A percentile compares a stretch with the other conserved stretches of the same genome.
These are phyloP conservation scores for Myotis yumanensis DNA, from an alignment of 2,113 vertebrate species.

Conservation along the genomic window DNA sequence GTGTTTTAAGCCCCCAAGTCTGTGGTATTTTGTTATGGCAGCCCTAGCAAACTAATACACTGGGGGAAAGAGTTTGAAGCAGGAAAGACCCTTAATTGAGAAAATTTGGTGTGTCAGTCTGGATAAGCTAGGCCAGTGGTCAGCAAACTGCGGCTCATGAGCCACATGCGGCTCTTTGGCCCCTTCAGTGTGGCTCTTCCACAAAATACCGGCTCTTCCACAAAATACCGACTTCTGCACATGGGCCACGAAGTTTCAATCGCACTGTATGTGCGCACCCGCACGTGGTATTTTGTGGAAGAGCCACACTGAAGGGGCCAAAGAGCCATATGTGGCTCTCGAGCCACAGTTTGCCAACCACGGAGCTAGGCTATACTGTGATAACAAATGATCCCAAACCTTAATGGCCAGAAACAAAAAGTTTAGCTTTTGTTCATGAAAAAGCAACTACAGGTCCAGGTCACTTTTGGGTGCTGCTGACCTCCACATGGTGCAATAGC, in stretches of 20 bases:
- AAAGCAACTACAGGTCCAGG: neutral
- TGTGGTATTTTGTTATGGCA: neutral
- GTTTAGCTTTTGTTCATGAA: neutral
- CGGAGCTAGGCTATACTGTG: neutral
- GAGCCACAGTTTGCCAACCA: too few species aligned
- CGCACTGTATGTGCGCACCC: too few species aligned
- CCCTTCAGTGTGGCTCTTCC: too few species aligned
- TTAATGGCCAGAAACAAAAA: neutral
- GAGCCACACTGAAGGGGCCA: too few species aligned
- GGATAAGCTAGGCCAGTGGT: neutral
- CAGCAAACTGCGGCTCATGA: too few species aligned
- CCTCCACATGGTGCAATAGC: accelerated
- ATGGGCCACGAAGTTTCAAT: too few species aligned
- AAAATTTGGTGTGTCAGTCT: neutral
- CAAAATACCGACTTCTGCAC: too few species aligned
- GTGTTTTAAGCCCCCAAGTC: accelerated
- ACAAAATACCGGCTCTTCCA: too few species aligned
- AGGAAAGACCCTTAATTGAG: neutral
- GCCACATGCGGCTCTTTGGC: too few species aligned
- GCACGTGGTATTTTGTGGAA: too few species aligned
- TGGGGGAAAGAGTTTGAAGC: neutral
- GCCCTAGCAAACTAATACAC: neutral
- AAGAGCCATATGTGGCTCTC: too few species aligned
- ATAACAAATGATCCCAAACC: neutral
- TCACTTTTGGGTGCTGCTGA: neutral